phyloP scores from a whole-genome alignment of 2,888 invertebrate species.

The Tetranychus piercei region DNA sequence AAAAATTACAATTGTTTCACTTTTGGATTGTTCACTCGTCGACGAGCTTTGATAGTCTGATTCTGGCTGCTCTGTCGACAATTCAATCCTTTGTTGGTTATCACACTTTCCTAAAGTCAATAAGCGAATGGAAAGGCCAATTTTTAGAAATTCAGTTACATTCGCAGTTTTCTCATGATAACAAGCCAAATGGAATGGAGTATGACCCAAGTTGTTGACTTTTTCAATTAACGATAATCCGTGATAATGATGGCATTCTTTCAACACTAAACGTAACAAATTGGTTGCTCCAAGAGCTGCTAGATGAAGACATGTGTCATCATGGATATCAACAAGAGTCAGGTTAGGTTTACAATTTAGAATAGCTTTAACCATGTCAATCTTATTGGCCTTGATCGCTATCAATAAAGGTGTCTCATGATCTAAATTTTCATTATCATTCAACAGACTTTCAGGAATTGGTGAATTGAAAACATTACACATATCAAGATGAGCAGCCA shows the following conservation, averaged over 20 bases:
- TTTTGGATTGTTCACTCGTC: not conserved
- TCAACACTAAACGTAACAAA: constrained; percentile 41
- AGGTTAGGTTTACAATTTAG: constrained; percentile 44
- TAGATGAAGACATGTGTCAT: constrained; percentile 68
- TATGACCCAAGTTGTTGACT: not conserved
- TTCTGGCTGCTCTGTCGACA: not conserved
- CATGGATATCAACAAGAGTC: constrained; percentile 52
- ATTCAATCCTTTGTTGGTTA: not conserved
- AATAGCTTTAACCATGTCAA: constrained; percentile 47
- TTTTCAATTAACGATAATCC: not conserved
- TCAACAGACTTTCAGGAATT: not conserved
- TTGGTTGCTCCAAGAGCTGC: constrained; percentile 66
- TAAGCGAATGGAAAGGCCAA: not conserved
- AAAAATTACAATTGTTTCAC: not conserved
- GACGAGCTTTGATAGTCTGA: not conserved
- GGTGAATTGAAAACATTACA: not conserved
- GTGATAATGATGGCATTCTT: not conserved
- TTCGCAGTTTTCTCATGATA: not conserved
- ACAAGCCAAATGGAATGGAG: constrained; percentile 13
- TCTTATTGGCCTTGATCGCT: constrained; percentile 50
- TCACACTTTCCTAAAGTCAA: not conserved
- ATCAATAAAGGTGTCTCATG: constrained; percentile 58
- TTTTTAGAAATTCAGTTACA: not conserved
- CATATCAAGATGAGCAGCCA: not conserved
- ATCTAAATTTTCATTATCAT: constrained; percentile 29